Evolutionary conservation across 2,888 invertebrate genomes (phyloP), one percentile per base, ranked within the genome.

Genomic region (Acronicta psi): DNA sequence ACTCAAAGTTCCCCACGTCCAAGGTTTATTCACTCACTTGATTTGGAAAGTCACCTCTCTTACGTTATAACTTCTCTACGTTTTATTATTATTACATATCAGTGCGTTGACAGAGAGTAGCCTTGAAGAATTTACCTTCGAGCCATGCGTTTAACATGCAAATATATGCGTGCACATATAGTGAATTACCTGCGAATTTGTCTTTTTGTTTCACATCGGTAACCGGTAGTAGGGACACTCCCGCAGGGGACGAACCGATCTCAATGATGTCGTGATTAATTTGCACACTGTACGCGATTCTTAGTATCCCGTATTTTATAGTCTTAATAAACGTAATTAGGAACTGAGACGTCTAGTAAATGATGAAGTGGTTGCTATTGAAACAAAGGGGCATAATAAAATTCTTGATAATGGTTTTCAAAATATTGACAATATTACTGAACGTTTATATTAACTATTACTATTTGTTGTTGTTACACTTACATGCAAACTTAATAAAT

Each of bases 221-320:
- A 29, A 50, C 54, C 1, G 10, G 56, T 56, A 40, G 36, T 20
- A 50, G 71, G 77, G 68, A 64, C 61, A 71, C 63, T 49, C 67
- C 76, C 76, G 50, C 64, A 71, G 79, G 29, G 76, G 65, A 78
- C 49, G 55, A 29, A 77, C 77, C 60, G 38, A 55, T 59, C 46
- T 71, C 67, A 67, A 53, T 64, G 59, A 40, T 71, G 4, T 54
- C 7, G 40, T 36, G 36, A 65, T 59, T 59, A 47, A 59, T 68
- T 51, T 54, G 40, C 46, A 53, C 42, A 54, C 53, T 37, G 43
- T 54, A 47, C 53, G 66, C 34, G 37, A 59, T 59, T 66, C 50
- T 47, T 51, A n/a, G 25, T 47, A 49, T 7, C 11, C 14, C 6
- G 18, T 20, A 50, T 45, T 64, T 56, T 34, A 49, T 25, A 36